Evolutionary conservation across 2,113 vertebrate species (phyloP).

Genomic region (Lagopus leucura): DNA sequence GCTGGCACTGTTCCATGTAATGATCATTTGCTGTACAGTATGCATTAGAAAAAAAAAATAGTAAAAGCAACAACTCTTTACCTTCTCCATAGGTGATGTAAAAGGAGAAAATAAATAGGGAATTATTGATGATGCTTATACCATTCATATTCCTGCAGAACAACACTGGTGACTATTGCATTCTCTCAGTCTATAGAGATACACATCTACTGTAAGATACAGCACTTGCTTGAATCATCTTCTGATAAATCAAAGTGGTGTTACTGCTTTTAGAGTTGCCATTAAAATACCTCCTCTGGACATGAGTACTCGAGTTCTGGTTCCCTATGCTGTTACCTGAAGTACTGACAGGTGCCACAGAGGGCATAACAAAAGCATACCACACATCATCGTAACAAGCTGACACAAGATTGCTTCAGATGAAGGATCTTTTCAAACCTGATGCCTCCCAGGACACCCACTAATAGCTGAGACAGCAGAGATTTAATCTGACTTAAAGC

Average conservation of each 20-base stretch:
- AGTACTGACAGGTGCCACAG: background rate
- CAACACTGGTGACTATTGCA: background rate
- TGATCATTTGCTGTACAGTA: background rate
- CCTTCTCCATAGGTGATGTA: conserved; percentile 12
- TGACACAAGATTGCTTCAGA: background rate
- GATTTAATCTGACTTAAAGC: conserved; percentile 43
- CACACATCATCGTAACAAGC: conserved; percentile 39
- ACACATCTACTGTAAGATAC: background rate
- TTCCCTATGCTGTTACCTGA: background rate
- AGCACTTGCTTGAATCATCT: background rate
- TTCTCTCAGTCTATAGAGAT: background rate
- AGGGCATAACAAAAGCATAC: background rate
- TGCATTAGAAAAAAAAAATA: background rate
- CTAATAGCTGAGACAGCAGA: conserved; percentile 36
- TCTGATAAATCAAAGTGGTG: background rate
- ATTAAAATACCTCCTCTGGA: conserved; percentile 38
- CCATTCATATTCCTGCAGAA: background rate
- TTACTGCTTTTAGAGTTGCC: background rate
- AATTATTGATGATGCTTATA: conserved; percentile 12
- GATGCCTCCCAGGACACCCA: conserved; percentile 2
- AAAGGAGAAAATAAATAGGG: conserved; percentile 39
- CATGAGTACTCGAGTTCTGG: background rate
- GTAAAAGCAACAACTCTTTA: background rate
- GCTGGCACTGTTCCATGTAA: background rate
- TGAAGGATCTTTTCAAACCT: conserved; percentile 14